These are phyloP conservation scores for Ochropleura plecta DNA, from an alignment of 2,888 invertebrate genomes.

Conservation along the genomic window DNA sequence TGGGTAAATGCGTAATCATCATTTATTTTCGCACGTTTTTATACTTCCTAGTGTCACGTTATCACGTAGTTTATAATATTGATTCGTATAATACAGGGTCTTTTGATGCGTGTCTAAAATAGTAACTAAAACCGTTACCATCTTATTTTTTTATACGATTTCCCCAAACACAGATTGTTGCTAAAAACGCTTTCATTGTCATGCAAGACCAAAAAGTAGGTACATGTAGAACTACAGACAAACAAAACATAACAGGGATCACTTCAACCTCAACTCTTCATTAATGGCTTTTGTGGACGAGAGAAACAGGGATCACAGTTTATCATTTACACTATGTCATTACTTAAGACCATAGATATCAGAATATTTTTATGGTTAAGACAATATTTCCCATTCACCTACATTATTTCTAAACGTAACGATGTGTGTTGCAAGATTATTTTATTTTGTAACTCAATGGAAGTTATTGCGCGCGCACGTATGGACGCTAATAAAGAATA, in stretches of 20 bases:
- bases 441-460: conserved; percentile 55
- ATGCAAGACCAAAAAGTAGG: not conserved
- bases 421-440: conserved; percentile 55
- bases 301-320: conserved; percentile 15
- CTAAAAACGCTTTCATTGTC: not conserved
- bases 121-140: not conserved
- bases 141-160: not conserved
- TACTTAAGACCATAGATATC: conserved; percentile 5
- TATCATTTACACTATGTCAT: conserved; percentile 13
- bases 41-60: conserved; percentile 7
- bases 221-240: not conserved
- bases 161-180: not conserved
- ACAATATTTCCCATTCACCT: conserved; percentile 40
- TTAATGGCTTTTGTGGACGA: too few species aligned
- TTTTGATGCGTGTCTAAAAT: not conserved
- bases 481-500: conserved; percentile 44
- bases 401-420: conserved; percentile 47
- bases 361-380: not conserved
- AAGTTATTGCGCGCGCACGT: conserved; percentile 54
- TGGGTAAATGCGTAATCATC: not conserved
- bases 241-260: conserved; percentile 18
- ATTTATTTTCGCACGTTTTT: conserved; percentile 13
- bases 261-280: too few species aligned
- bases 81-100: not conserved
- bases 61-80: not conserved